Conservation (phyloP, 2,888 invertebrate genomes). For the Polyommatus icarus region DNA sequence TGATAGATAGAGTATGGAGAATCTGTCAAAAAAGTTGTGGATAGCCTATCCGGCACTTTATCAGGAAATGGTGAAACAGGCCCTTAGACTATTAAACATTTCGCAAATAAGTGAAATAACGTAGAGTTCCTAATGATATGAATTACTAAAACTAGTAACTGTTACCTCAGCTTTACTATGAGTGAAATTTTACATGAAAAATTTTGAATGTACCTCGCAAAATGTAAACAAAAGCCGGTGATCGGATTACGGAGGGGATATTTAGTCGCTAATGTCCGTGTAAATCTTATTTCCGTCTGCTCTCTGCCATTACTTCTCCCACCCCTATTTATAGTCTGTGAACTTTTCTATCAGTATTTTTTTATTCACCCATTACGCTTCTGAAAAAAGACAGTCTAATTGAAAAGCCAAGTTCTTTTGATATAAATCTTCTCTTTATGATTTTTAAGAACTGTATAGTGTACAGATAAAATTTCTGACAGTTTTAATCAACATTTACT, state of each 20-base stretch:
- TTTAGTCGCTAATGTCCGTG: neutral
- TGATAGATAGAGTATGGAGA: too few species aligned
- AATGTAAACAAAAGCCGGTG: neutral
- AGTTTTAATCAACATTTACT: too few species aligned
- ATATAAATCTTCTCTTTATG: neutral
- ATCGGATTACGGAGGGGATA: neutral
- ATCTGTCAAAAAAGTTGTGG: too few species aligned
- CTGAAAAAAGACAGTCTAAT: neutral
- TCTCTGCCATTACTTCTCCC: neutral
- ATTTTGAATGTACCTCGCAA: neutral
- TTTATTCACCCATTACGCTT: neutral
- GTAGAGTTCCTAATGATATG: too few species aligned
- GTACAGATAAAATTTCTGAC: too few species aligned
- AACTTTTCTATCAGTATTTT: constrained; percentile 14
- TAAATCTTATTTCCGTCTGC: constrained; percentile 17
- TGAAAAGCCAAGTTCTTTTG: neutral
- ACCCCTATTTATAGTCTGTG: neutral
- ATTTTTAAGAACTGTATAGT: too few species aligned
- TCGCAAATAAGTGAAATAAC: too few species aligned
- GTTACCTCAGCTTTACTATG: neutral
- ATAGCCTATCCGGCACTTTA: too few species aligned
- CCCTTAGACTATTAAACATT: too few species aligned
- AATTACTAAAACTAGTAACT: neutral
- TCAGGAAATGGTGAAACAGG: too few species aligned
- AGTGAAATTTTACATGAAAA: neutral